Conservation (phyloP, 2,113 vertebrate species). For the Procapra przewalskii region DNA sequence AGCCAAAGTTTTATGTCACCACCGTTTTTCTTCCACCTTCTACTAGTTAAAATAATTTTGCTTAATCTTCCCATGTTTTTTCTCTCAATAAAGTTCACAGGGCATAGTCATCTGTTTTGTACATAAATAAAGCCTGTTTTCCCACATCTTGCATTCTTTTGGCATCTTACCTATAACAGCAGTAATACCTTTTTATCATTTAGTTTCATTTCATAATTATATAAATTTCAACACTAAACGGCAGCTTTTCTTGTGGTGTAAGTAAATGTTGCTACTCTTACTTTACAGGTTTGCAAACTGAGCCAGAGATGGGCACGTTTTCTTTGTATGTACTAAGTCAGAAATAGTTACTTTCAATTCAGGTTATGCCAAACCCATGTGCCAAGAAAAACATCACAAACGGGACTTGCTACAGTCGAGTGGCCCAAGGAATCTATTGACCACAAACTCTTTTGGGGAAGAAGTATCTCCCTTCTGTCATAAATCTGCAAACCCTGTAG, state of each 20-base stretch:
- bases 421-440: not conserved
- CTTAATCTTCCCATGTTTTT: not conserved
- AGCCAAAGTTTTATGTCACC: not conserved
- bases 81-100: not conserved
- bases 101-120: not conserved
- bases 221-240: not conserved
- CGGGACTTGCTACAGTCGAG: not conserved
- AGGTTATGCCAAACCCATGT: not conserved
- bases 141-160: not conserved
- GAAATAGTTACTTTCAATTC: not conserved
- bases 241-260: not conserved
- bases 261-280: not conserved
- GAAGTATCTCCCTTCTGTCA: not conserved
- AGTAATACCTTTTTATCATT: not conserved
- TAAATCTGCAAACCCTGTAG: not conserved
- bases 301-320: not conserved
- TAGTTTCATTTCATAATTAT: not conserved
- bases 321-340: not conserved
- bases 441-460: not conserved
- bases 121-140: not conserved
- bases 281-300: not conserved
- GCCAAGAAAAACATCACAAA: not conserved
- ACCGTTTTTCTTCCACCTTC: conserved; percentile 3
- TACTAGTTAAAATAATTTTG: not conserved
- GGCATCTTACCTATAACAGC: not conserved